Evolutionary conservation across 1,140 invertebrate genomes (phyloP), one percentile per base, ranked within the genome.

Genomic region (Zaprionus inermis): DNA sequence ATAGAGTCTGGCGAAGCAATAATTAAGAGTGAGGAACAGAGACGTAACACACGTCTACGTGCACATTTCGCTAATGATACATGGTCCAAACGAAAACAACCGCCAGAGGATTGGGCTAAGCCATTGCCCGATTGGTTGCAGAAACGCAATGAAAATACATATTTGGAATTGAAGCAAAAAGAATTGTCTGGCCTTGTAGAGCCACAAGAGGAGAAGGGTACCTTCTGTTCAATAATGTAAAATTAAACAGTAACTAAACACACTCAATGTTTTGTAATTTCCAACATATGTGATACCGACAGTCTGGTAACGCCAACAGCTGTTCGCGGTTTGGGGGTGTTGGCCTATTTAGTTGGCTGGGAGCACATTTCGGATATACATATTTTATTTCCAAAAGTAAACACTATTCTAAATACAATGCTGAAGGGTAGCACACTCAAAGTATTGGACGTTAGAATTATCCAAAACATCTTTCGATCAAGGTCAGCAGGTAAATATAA

Each of bases 101-200:
- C 97, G 7, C 97, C 97, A 5, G 86, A 92, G 68, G 95, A 97
- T 90, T 98, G 97, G 97, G 94, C 95, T 72, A 93, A 93, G 66
- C 96, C 96, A 5, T 91, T 98, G 71, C 97, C 97, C 6, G 94
- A 96, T 22, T 95, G 95, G 94, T 93, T 97, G 85, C 79, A 92
- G 20, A 94, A 96, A 78, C 93, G 94, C 81, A 94, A 95, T 72
- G 93, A 95, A 78, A 93, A 94, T 65, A 94, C 95, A 11, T 97
- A 94, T 92, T 93, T 97, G 56, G 93, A 94, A 72, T 12, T 93
- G 3, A 96, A 95, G 93, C 93, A 94, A 44, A 93, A 94, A 76
- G 94, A 96, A 92, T 78, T 95, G 5, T 94, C 93, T 85, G 88
- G 91, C 0, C 51, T 58, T 22, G 12, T 55, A 1, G 54, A 14